Percentiles rank a stretch among this genome's conserved stretches.
phyloP scores from a whole-genome alignment of 2,888 invertebrate species.

The Caenorhabditis uteleia region DNA sequence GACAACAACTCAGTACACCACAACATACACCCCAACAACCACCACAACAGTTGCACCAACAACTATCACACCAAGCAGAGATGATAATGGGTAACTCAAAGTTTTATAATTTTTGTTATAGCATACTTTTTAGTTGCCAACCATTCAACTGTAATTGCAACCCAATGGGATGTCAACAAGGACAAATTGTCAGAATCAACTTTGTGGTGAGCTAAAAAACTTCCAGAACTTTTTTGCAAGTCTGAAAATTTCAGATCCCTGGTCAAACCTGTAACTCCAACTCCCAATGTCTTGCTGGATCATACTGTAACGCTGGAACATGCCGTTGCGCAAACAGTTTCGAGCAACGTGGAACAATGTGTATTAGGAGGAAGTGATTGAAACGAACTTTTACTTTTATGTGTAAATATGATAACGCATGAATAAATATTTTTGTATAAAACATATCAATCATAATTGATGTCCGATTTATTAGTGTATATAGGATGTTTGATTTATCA shows the following conservation, averaged over 20 bases:
- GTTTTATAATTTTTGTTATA: background rate
- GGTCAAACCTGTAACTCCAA: slow-evolving; percentile 28
- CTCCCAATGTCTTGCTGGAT: slow-evolving; percentile 34
- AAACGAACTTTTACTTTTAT: background rate
- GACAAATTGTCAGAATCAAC: slow-evolving; percentile 43
- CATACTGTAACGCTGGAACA: slow-evolving; percentile 32
- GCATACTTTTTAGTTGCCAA: slow-evolving; percentile 5
- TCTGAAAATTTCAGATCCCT: slow-evolving; percentile 26
- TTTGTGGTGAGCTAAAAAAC: slow-evolving; percentile 27
- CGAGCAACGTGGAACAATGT: slow-evolving; percentile 45
- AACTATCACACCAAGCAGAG: slow-evolving; percentile 20
- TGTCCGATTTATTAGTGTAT: background rate
- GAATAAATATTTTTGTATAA: slow-evolving; percentile 1
- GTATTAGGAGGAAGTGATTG: slow-evolving; percentile 31
- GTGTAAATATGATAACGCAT: background rate
- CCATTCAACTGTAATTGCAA: slow-evolving; percentile 32
- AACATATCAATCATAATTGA: background rate
- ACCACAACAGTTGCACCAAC: slow-evolving; percentile 17
- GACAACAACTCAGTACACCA: slow-evolving; percentile 12
- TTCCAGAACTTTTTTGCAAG: background rate
- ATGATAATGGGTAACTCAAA: slow-evolving; percentile 7
- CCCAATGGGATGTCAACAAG: slow-evolving; percentile 32
- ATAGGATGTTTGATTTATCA: background rate
- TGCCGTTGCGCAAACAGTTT: slow-evolving; percentile 47
- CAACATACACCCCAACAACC: slow-evolving; percentile 4